Conservation (phyloP, 2,888 invertebrate species). For the Ennomos quercinarius region DNA sequence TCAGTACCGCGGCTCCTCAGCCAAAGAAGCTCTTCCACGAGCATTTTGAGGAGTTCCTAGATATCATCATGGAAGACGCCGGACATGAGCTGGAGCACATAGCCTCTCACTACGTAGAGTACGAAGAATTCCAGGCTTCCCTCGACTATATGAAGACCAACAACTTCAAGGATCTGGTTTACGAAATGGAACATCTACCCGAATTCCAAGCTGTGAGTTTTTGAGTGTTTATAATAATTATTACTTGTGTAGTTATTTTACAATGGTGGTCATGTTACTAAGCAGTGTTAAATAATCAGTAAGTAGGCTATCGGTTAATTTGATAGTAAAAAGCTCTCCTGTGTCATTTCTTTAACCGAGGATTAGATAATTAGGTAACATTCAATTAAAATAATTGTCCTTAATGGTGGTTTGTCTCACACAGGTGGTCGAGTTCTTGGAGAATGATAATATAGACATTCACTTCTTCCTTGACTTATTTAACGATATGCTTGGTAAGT, state of each 20-base stretch:
- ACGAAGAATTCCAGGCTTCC: constrained; percentile 59
- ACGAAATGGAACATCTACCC: constrained; percentile 68
- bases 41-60: constrained; percentile 65
- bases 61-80: constrained; percentile 53
- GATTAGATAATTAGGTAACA: too few species aligned
- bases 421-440: constrained; percentile 71
- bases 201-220: constrained; percentile 69
- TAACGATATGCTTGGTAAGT: constrained; percentile 64
- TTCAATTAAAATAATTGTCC: too few species aligned
- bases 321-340: too few species aligned
- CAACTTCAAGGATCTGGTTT: constrained; percentile 61
- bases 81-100: constrained; percentile 50
- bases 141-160: constrained; percentile 56
- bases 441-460: constrained; percentile 72
- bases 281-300: too few species aligned
- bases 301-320: too few species aligned
- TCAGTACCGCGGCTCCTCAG: constrained; percentile 60
- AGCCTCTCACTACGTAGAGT: constrained; percentile 54
- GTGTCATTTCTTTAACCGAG: too few species aligned
- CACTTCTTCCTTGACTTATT: constrained; percentile 64
- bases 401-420: too few species aligned
- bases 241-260: constrained; percentile 27
- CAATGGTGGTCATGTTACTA: too few species aligned
- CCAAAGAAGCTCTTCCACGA: constrained; percentile 69
- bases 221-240: neutral